These are phyloP conservation scores for Upupa epops DNA, from an alignment of 2,113 vertebrate species.

Conservation along the genomic window DNA sequence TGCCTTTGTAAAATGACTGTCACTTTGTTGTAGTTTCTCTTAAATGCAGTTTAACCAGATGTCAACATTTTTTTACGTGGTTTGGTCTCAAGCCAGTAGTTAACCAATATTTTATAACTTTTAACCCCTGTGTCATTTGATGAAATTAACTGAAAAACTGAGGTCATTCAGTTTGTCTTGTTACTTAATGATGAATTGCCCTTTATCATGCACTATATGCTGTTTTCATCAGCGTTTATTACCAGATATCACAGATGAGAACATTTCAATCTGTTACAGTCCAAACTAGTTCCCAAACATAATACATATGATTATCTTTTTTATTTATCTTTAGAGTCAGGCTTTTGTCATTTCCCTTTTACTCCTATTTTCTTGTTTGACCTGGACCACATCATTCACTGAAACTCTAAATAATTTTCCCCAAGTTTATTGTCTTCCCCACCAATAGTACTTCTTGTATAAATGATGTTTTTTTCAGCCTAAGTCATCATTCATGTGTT, in stretches of 20 bases:
- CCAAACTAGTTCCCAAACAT: not conserved
- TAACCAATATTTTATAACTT: not conserved
- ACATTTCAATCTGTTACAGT: not conserved
- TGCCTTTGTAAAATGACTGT: not conserved
- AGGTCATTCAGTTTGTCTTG: not conserved
- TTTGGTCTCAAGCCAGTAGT: not conserved
- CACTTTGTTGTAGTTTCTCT: not conserved
- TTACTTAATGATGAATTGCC: not conserved
- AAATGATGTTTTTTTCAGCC: not conserved
- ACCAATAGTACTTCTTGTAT: not conserved
- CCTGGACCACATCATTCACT: not conserved
- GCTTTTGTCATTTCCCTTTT: not conserved
- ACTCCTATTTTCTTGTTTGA: not conserved
- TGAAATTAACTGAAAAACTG: too few species aligned
- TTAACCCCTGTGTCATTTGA: not conserved
- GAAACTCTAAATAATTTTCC: not conserved
- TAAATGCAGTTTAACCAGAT: not conserved
- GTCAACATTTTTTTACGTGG: not conserved
- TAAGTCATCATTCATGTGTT: not conserved
- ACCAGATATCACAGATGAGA: not conserved
- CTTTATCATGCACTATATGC: not conserved
- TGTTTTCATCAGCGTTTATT: not conserved
- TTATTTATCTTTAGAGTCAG: not conserved
- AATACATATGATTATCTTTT: not conserved
- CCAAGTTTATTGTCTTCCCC: not conserved